A percentile compares a stretch with the other conserved stretches of the same genome.
Evolutionary conservation across 2,888 invertebrate species (phyloP).

Genomic region (Halictus quadricinctus): DNA sequence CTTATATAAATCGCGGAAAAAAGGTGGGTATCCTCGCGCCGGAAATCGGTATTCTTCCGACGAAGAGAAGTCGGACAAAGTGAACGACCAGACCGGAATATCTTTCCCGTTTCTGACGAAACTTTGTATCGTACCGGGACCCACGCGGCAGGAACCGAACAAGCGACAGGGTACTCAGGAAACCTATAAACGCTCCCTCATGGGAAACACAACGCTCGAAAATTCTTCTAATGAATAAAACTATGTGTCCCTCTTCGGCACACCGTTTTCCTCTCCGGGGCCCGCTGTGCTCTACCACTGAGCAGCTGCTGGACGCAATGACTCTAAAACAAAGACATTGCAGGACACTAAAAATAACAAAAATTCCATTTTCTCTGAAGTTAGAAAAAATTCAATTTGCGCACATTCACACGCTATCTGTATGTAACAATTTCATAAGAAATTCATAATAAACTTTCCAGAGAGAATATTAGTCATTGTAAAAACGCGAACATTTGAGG

Average conservation of each 20-base stretch:
- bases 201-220: neutral
- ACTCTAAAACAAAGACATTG: too few species aligned
- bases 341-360: too few species aligned
- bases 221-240: conserved; percentile 8
- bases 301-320: too few species aligned
- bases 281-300: too few species aligned
- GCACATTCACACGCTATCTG: too few species aligned
- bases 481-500: neutral
- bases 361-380: too few species aligned
- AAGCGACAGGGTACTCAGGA: conserved; percentile 15
- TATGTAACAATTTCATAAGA: too few species aligned
- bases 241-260: neutral
- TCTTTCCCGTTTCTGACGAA: conserved; percentile 33
- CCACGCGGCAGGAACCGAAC: conserved; percentile 10
- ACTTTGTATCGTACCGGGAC: conserved; percentile 20
- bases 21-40: conserved; percentile 26
- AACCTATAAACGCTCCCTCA: conserved; percentile 21
- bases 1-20: conserved; percentile 62
- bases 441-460: neutral
- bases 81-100: conserved; percentile 53
- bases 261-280: neutral
- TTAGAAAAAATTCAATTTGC: too few species aligned
- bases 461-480: neutral
- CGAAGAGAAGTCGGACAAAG: conserved; percentile 53
- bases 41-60: conserved; percentile 49